Evolutionary conservation across 2,888 invertebrate species (phyloP).

Genomic region (Agelastica alni): DNA sequence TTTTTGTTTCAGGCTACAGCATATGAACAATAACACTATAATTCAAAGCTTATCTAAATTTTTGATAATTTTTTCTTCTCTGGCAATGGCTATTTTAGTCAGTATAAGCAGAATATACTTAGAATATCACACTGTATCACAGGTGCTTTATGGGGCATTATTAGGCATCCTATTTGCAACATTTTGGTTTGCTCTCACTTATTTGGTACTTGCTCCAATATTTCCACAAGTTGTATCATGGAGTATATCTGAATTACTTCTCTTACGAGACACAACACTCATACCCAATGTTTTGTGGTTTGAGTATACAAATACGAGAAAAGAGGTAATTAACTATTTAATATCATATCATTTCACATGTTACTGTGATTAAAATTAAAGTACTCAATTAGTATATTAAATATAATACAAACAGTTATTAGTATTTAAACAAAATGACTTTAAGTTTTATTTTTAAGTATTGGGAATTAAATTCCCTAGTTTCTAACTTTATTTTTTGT

Average conservation of each 20-base stretch:
- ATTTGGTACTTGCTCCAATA: slow-evolving; percentile 78
- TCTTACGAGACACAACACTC: slow-evolving; percentile 85
- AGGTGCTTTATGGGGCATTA: slow-evolving; percentile 79
- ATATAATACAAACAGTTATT: too few species aligned
- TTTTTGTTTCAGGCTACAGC: slow-evolving; percentile 70
- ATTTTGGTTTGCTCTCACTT: slow-evolving; percentile 81
- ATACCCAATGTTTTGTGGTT: slow-evolving; percentile 94
- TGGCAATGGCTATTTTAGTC: slow-evolving; percentile 64
- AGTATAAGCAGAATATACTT: slow-evolving; percentile 79
- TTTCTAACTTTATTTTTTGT: too few species aligned
- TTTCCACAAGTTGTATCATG: slow-evolving; percentile 85
- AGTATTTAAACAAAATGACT: too few species aligned
- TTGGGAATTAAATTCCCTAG: too few species aligned
- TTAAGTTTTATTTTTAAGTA: too few species aligned
- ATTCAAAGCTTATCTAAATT: slow-evolving; percentile 76
- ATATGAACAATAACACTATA: slow-evolving; percentile 78
- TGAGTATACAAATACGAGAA: slow-evolving; percentile 85
- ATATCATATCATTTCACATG: too few species aligned
- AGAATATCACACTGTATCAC: slow-evolving; percentile 81
- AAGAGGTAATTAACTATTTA: too few species aligned
- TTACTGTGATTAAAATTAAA: too few species aligned
- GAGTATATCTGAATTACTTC: slow-evolving; percentile 81
- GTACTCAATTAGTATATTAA: too few species aligned
- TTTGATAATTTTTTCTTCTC: slow-evolving; percentile 66
- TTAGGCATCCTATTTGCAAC: slow-evolving; percentile 76